Evolutionary conservation across 2,797 vertebrate species (phyloP), one percentile per base, ranked within the genome.

Genomic region (Pelodytes ibericus): DNA sequence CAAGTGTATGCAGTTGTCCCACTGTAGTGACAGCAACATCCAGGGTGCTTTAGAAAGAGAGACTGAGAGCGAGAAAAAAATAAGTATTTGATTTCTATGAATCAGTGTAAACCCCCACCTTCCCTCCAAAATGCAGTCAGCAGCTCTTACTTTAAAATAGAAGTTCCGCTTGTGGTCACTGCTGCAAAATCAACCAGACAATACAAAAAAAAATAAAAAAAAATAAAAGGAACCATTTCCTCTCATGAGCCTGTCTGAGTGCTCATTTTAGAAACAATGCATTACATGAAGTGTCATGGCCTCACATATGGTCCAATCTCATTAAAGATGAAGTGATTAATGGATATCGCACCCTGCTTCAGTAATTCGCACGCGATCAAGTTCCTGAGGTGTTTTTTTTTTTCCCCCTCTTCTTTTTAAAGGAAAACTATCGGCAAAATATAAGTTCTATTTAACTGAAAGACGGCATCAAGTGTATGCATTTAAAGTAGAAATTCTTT

Each of bases 291-390:
- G 70, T 62, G 76, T 24, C 44, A n/a, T 39, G 62, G 57, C 68
- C 71, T 73, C 58, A 41, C 71, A 53, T 64, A 68, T 69, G 44
- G 69, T 68, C 63, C 73, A 79, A 79, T 79, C 71, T 73, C 44
- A 72, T 79, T 79, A 79, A 71, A 69, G 70, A 73, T 31, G 29
- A 60, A 66, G 63, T 73, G 76, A 79, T 79, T 62, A 73, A 79
- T 79, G 71, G 65, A 62, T 64, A 62, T 79, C 64, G 57, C 70
- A 51, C 71, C 47, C 57, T 60, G 25, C 63, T 73, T 62, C 64
- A 53, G 76, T 69, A 73, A 79, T 60, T 78, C 67, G 59, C 70
- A 16, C 5, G 36, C 44, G 63, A 67, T 68, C 47, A 25, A 53
- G 18, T 73, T 61, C 64, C 27, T 44, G 15, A 13, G 41, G 33